Evolutionary conservation across 2,113 vertebrate species (phyloP).

Genomic region (Mesoclemmys tuberculata): DNA sequence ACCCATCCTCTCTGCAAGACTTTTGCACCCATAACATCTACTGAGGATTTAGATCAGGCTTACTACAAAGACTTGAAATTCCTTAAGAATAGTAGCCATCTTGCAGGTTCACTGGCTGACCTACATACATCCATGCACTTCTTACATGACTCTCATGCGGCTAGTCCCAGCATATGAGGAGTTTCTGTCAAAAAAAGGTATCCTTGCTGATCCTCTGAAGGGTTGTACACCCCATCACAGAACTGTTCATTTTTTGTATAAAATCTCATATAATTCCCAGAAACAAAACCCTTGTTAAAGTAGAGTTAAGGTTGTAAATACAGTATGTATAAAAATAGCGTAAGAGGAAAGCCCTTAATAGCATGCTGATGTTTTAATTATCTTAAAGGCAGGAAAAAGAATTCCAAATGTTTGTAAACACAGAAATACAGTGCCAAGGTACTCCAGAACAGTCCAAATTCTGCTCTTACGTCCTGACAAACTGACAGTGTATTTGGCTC

Average conservation of each 20-base stretch:
- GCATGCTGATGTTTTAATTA: neutral
- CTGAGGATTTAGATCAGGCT: neutral
- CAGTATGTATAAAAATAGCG: neutral
- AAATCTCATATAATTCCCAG: neutral
- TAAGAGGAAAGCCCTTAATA: neutral
- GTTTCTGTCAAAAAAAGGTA: neutral
- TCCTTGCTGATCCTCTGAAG: neutral
- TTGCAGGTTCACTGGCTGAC: neutral
- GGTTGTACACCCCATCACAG: neutral
- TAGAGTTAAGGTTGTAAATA: neutral
- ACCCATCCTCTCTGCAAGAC: neutral
- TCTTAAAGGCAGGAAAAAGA: neutral
- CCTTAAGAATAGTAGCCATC: neutral
- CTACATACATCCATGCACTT: fast-evolving
- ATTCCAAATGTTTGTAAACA: neutral
- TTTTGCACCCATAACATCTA: neutral
- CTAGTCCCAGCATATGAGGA: neutral
- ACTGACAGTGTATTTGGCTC: neutral
- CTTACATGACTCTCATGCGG: neutral
- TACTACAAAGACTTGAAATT: neutral
- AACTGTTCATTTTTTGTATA: neutral
- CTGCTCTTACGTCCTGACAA: neutral
- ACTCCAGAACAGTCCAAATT: neutral
- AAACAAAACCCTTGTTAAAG: neutral
- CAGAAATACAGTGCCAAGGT: neutral